Evolutionary conservation across 2,888 invertebrate species (phyloP).

Genomic region (Cephus runcator): DNA sequence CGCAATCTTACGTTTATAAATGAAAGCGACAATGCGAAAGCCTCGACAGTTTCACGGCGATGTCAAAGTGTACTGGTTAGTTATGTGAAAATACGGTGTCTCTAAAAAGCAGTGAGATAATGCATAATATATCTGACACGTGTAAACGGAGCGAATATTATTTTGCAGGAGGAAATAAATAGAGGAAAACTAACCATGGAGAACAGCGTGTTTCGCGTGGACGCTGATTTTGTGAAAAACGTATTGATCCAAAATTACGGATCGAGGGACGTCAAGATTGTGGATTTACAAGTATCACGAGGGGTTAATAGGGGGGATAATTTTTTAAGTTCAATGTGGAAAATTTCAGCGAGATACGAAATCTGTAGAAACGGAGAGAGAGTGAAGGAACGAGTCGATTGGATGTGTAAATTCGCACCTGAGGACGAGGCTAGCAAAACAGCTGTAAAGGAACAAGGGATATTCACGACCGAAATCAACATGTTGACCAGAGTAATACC

Average conservation of each 20-base stretch:
- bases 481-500: slow-evolving; percentile 31
- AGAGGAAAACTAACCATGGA: neutral
- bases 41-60: neutral
- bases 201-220: neutral
- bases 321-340: slow-evolving; percentile 26
- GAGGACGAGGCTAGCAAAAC: neutral
- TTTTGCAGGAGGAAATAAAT: neutral
- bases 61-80: neutral
- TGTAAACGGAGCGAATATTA: neutral
- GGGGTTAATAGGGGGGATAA: slow-evolving; percentile 17
- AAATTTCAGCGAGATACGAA: slow-evolving; percentile 22
- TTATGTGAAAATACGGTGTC: neutral
- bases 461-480: slow-evolving; percentile 32
- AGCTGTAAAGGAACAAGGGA: slow-evolving; percentile 22
- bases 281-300: neutral
- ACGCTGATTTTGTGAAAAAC: neutral
- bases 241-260: neutral
- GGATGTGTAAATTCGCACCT: slow-evolving; percentile 38
- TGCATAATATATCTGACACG: neutral
- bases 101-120: neutral
- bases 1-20: neutral
- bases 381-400: slow-evolving; percentile 15
- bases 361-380: slow-evolving; percentile 1
- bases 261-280: neutral
- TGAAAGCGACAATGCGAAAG: neutral